Percentiles rank a stretch among this genome's conserved stretches.
Conservation (phyloP, 2,888 invertebrate genomes). For the Lasioglossum lativentre region DNA sequence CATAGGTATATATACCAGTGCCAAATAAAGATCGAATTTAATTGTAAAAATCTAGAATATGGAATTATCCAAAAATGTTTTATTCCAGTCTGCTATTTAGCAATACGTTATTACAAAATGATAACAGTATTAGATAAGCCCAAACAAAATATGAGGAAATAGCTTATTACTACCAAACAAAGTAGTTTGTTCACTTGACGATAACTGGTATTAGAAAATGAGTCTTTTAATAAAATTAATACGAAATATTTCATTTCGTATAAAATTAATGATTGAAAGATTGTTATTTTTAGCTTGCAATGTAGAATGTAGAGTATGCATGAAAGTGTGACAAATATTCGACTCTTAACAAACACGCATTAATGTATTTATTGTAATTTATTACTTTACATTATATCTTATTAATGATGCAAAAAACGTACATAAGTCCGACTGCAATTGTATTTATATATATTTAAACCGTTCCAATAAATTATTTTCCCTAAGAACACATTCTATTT, state of each 20-base stretch:
- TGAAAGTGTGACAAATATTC: neutral
- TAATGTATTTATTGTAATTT: neutral
- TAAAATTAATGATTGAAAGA: neutral
- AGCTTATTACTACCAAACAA: constrained; percentile 3
- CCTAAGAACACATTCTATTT: neutral
- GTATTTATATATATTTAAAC: neutral
- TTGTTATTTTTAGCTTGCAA: neutral
- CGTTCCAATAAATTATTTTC: neutral
- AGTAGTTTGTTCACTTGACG: constrained; percentile 5
- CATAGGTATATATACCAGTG: too few relatives aligned
- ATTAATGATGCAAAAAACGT: neutral
- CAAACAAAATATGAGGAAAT: constrained; percentile 11
- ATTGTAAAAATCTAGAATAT: neutral
- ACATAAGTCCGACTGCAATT: neutral
- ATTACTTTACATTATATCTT: neutral
- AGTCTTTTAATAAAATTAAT: neutral
- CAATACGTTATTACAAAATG: constrained; percentile 14
- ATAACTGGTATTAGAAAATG: neutral
- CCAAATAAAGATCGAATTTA: too few relatives aligned
- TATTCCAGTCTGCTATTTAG: constrained; percentile 1
- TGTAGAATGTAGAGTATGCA: neutral
- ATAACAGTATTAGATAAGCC: constrained; percentile 11
- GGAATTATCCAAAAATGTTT: neutral
- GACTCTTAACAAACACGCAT: neutral
- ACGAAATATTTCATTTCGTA: neutral